Evolutionary conservation across 2,888 invertebrate genomes (phyloP), one percentile per base, ranked within the genome.

Genomic region (Magallana nippona): DNA sequence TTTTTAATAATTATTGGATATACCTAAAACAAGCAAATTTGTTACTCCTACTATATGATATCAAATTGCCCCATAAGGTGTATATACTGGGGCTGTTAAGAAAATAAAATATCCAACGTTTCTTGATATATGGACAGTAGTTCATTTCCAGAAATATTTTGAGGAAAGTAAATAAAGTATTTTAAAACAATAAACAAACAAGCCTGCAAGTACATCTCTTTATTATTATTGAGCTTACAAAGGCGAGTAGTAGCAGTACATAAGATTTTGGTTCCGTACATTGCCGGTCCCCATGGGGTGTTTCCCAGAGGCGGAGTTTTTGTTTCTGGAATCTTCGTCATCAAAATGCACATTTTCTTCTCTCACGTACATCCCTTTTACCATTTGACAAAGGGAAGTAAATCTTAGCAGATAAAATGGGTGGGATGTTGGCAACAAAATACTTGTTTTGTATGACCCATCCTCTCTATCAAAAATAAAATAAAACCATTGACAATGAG

Each of bases 281-380:
- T 32, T 44, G 44, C 44, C 63, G 5, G 63, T 15, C 13, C 63
- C 63, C 15, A 15, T 27, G 11, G 63, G 63, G 27, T 71, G 63
- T 27, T 32, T 71, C 32, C 63, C 63, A 32, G 32, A 71, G 15
- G 32, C 63, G 1, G 13, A 27, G 13, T 71, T 32, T 71, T 71
- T 71, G 32, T 71, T 27, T 0, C 15, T 71, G 27, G 11, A 2
- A 10, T 71, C 32, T 2, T 71, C 63, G 27, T 71, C 63, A 71
- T 71, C 63, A 13, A 27, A 27, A 5, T 15, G 13, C 63, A 71
- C 63, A 2, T 10, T 10, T 13, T 71, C 63, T 13, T 71, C 63
- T 71, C 27, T 71, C 22, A 71, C 32, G 32, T 71, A 71, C 63
- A 71, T 71, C 15, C 63, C 63, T 27, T 71, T 27, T 2, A 71